These are phyloP conservation scores for Cichlasoma orientale DNA, from an alignment of 2,797 vertebrate genomes.

Conservation along the genomic window DNA sequence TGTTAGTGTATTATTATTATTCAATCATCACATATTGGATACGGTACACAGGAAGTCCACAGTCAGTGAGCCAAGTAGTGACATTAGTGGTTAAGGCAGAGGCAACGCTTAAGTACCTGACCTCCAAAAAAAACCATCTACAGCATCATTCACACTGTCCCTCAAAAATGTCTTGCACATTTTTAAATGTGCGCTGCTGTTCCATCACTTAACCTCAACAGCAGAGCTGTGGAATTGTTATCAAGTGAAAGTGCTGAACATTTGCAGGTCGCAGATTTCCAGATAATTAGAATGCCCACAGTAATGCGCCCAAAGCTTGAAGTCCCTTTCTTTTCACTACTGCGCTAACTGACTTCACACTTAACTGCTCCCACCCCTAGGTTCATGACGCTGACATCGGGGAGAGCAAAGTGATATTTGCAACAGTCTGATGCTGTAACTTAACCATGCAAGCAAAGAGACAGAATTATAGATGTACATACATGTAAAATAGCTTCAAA, in stretches of 20 bases:
- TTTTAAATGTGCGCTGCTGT: too few relatives aligned
- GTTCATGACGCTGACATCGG: background rate
- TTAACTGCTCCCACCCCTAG: background rate
- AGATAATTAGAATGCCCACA: too few relatives aligned
- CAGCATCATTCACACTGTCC: background rate
- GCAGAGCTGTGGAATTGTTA: too few relatives aligned
- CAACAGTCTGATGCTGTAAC: background rate
- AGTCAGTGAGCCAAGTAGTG: background rate
- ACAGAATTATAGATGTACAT: background rate
- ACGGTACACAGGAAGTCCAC: background rate
- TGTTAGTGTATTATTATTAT: background rate
- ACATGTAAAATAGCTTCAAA: background rate
- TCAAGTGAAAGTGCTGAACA: too few relatives aligned
- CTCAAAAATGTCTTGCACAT: background rate
- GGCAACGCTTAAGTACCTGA: too few relatives aligned
- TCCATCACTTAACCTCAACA: too few relatives aligned
- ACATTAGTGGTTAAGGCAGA: background rate
- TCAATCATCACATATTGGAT: background rate
- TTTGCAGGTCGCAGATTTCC: too few relatives aligned
- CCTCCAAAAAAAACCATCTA: background rate
- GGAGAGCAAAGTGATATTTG: background rate
- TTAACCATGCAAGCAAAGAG: background rate
- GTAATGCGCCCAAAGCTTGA: too few relatives aligned
- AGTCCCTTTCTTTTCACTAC: background rate
- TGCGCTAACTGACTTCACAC: background rate